phyloP scores from a whole-genome alignment of 92 coral and sea anemone genomes.

The Galaxea fascicularis region DNA sequence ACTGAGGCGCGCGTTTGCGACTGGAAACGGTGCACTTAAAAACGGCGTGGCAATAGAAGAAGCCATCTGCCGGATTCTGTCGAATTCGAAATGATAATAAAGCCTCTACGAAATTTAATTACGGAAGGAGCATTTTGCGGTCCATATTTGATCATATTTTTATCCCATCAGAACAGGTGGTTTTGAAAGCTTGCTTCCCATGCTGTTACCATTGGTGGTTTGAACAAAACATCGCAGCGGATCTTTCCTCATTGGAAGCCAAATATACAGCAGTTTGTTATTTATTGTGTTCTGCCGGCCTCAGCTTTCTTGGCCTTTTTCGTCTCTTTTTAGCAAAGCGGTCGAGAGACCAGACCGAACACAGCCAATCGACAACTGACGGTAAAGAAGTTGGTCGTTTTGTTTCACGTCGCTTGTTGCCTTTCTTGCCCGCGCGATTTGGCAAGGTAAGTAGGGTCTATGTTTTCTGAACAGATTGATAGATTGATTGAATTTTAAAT shows the following conservation, averaged over 20 bases:
- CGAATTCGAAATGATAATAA: neutral
- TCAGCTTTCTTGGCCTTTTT: neutral
- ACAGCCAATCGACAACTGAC: neutral
- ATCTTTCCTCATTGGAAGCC: neutral
- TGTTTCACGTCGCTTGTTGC: no score
- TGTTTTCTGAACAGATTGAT: no score
- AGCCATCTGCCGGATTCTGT: no score
- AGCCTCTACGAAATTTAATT: neutral
- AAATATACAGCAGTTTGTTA: neutral
- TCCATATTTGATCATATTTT: neutral
- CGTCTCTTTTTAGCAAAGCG: neutral
- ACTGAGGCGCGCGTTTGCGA: no score
- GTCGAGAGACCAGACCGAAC: neutral
- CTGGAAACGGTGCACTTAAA: no score
- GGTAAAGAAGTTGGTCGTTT: no score
- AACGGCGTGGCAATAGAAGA: no score
- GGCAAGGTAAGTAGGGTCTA: no score
- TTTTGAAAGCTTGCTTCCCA: neutral
- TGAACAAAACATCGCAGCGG: conserved; percentile 19
- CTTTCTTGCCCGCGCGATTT: no score
- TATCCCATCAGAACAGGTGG: conserved; percentile 36
- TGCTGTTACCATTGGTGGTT: conserved; percentile 15
- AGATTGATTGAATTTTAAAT: no score
- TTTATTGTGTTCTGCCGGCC: neutral
- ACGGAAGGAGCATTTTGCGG: conserved; percentile 13